Percentiles rank a stretch among this genome's conserved stretches.
Evolutionary conservation across 1,140 invertebrate genomes (phyloP).

Genomic region (Cepaea nemoralis): DNA sequence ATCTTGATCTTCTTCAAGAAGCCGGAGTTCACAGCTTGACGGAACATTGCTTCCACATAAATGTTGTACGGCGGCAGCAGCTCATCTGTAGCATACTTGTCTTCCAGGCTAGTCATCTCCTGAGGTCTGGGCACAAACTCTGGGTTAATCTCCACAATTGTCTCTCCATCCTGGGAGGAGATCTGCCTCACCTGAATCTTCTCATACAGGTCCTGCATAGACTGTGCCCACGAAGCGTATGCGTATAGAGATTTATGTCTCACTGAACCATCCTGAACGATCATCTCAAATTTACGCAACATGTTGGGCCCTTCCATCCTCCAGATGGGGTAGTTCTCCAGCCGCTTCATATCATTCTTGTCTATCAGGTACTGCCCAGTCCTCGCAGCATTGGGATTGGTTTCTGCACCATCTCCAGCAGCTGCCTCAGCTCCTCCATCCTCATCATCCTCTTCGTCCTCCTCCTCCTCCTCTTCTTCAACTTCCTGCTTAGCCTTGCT

Average conservation of each 20-base stretch:
- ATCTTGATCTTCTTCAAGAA: conserved; percentile 22
- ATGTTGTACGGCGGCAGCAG: background rate
- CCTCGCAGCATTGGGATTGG: conserved; percentile 14
- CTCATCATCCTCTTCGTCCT: conserved; percentile 5
- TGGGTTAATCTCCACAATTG: conserved; percentile 7
- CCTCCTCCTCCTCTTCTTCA: conserved; percentile 19
- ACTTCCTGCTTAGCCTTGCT: background rate
- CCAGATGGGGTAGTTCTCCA: conserved; percentile 37
- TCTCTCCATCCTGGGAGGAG: conserved; percentile 27
- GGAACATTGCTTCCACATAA: conserved; percentile 15
- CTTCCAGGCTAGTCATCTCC: conserved; percentile 14
- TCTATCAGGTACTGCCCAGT: conserved; percentile 35
- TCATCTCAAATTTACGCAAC: conserved; percentile 34
- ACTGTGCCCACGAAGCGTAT: conserved; percentile 34
- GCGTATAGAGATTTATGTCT: conserved; percentile 32
- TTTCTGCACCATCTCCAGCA: background rate
- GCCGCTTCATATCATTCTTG: background rate
- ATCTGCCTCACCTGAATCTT: conserved; percentile 23
- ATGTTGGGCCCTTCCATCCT: conserved; percentile 37
- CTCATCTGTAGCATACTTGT: conserved; percentile 15
- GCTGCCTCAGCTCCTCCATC: background rate
- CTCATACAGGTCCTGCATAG: conserved; percentile 28
- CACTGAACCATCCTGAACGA: conserved; percentile 9
- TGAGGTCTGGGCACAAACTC: conserved; percentile 10
- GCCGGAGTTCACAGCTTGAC: background rate